Evolutionary conservation across 2,797 vertebrate genomes (phyloP).

Genomic region (Micropoecilia bifurca): DNA sequence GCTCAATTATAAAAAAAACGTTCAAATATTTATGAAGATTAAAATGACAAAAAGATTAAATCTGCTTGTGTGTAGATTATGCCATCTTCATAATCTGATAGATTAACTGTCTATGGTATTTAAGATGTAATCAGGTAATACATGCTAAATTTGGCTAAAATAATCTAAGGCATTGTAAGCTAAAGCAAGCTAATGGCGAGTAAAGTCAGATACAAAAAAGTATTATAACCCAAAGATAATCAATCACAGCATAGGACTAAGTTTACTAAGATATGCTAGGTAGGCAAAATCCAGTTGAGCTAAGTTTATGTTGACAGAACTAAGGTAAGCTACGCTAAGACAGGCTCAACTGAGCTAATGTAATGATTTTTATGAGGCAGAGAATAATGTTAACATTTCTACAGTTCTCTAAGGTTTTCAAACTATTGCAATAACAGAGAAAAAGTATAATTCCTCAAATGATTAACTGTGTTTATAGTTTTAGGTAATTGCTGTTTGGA

Average conservation of each 20-base stretch:
- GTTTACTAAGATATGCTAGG: not conserved
- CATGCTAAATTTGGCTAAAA: not conserved
- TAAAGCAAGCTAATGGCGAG: not conserved
- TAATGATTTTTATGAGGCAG: no score
- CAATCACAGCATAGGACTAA: not conserved
- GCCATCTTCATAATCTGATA: not conserved
- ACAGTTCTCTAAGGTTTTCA: not conserved
- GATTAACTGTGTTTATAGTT: not conserved
- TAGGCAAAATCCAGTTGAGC: not conserved
- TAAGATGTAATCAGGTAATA: not conserved
- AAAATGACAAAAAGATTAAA: not conserved
- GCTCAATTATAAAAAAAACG: not conserved
- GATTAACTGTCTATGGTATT: not conserved
- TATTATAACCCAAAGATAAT: not conserved
- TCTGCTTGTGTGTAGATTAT: not conserved
- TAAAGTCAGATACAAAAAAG: not conserved
- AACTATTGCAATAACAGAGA: not conserved
- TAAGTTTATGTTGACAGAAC: not conserved
- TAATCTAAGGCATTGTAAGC: not conserved
- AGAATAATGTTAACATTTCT: not conserved
- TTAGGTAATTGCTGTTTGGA: not conserved
- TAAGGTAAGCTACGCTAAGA: not conserved
- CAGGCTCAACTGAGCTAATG: not conserved
- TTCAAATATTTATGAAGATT: not conserved
- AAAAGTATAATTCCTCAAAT: not conserved